Evolutionary conservation across 2,888 invertebrate genomes (phyloP).

Genomic region (Anoplius nigerrimus): DNA sequence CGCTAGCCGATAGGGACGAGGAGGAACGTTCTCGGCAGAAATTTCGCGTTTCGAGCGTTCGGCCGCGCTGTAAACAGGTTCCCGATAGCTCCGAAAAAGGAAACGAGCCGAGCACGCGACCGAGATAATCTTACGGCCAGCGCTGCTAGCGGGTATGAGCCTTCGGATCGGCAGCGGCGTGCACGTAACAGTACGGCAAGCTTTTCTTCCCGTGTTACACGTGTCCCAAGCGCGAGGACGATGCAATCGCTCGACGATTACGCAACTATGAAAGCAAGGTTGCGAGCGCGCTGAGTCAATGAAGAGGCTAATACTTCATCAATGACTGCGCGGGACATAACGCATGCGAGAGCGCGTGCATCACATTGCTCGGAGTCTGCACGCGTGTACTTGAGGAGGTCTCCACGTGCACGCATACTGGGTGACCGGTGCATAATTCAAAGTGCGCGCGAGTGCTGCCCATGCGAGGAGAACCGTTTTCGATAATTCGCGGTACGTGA

Average conservation of each 20-base stretch:
- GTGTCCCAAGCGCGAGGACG: conserved; percentile 21
- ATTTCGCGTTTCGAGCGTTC: too few species aligned
- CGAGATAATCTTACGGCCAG: neutral
- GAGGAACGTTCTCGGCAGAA: too few species aligned
- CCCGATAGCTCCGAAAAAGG: too few species aligned
- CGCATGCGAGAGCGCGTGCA: conserved; percentile 27
- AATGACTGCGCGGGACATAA: conserved; percentile 41
- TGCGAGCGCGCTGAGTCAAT: conserved; percentile 51
- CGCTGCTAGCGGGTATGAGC: too few species aligned
- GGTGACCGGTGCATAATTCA: neutral
- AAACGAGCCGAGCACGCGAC: too few species aligned
- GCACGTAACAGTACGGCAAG: conserved; percentile 7
- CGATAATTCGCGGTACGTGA: too few species aligned
- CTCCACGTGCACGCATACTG: neutral
- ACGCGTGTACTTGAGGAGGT: too few species aligned
- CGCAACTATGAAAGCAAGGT: conserved; percentile 66
- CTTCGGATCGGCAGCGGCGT: neutral
- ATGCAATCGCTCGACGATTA: conserved; percentile 45
- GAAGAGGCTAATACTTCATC: conserved; percentile 54
- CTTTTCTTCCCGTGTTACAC: conserved; percentile 18
- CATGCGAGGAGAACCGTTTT: too few species aligned
- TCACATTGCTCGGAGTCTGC: neutral
- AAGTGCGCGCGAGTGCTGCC: too few species aligned
- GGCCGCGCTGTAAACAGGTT: too few species aligned
- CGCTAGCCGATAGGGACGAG: too few species aligned